phyloP scores from a whole-genome alignment of 2,113 vertebrate species.

The Patagioenas fasciata region DNA sequence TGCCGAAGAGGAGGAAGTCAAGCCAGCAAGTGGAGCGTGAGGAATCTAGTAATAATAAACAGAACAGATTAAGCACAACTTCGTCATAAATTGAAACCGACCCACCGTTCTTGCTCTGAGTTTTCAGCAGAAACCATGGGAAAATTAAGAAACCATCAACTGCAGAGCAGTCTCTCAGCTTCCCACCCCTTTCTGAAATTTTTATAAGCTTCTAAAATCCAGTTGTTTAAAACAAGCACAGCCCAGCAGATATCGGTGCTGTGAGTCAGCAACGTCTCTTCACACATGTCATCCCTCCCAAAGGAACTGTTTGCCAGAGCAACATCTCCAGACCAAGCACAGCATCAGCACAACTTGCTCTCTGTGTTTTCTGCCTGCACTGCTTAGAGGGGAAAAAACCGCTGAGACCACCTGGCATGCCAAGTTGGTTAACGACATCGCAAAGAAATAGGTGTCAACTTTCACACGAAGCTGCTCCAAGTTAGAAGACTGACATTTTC shows the following conservation, averaged over 20 bases:
- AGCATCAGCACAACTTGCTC: not conserved
- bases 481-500: not conserved
- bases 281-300: slow-evolving; percentile 23
- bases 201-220: not conserved
- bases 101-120: not conserved
- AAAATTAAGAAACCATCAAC: not conserved
- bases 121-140: not conserved
- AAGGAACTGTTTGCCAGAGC: slow-evolving; percentile 1
- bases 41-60: not conserved
- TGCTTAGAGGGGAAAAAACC: not conserved
- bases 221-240: slow-evolving; percentile 3
- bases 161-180: not conserved
- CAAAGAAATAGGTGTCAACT: not conserved
- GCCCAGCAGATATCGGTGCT: not conserved
- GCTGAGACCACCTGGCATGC: not conserved
- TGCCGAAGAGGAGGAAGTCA: not conserved
- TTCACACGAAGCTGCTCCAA: not conserved
- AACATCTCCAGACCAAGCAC: not conserved
- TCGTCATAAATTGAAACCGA: not conserved
- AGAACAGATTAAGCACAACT: not conserved
- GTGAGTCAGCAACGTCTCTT: not conserved
- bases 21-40: not conserved
- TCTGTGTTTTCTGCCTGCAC: not conserved
- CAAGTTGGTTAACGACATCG: not conserved
- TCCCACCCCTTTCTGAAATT: not conserved